Conservation (phyloP, 2,113 vertebrate species). For the Nothocercus julius region DNA sequence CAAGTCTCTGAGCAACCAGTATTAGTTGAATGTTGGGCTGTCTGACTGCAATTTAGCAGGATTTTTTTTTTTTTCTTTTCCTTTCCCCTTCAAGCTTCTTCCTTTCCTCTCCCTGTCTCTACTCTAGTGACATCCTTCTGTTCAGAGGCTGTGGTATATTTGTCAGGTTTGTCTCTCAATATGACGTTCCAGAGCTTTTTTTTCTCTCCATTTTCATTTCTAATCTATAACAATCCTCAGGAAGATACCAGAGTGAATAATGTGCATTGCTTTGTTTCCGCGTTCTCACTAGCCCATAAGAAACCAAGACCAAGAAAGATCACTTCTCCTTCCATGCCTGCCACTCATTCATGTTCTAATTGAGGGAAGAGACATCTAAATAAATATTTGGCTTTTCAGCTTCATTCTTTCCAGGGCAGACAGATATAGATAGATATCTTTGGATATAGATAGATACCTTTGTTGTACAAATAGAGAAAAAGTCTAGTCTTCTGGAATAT, state of each 20-base stretch:
- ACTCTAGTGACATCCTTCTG: neutral
- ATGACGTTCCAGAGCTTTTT: neutral
- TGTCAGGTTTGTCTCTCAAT: neutral
- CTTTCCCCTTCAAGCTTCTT: neutral
- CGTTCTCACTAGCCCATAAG: neutral
- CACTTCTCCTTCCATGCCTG: neutral
- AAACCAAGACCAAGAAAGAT: neutral
- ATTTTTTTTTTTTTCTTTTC: too few species aligned
- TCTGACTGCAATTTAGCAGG: neutral
- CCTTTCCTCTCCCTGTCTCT: neutral
- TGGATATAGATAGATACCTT: neutral
- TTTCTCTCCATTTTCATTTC: neutral
- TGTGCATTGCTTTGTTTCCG: neutral
- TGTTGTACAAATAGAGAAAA: accelerated
- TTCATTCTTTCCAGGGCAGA: neutral
- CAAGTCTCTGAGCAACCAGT: neutral
- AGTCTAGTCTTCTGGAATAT: accelerated
- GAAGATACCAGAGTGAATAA: neutral
- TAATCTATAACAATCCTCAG: neutral
- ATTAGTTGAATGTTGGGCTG: neutral
- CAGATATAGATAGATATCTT: neutral
- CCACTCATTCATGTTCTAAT: neutral
- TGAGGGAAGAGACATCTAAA: neutral
- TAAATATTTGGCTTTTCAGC: neutral
- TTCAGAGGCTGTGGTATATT: accelerated